Base-by-base conservation (phyloP, 2,113 vertebrate species). In the Menidia beryllina region DNA sequence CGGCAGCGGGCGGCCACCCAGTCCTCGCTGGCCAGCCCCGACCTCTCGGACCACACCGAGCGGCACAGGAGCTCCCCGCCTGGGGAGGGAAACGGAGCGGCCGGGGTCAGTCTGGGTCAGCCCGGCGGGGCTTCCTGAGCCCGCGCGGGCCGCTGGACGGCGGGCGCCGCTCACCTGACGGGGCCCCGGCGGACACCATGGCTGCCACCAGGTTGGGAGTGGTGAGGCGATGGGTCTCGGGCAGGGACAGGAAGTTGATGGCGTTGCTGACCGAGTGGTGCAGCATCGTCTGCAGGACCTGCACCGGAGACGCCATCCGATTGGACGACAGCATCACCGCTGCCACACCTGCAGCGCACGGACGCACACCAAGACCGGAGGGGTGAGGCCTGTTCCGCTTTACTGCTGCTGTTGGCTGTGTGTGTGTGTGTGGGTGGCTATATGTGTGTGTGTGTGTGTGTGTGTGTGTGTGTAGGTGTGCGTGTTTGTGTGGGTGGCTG, bases 11-110 rank as follows among this genome's bases (percentile, higher is more conserved):
- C 93, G 45, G 70, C 12, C 0, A 89, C 91, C 0, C n/a, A 79
- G 66, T 93, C 85, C 0, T 2, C 58, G 2, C 23, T 7, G 0
- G 49, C 36, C 12, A 68, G 84, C 6, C 87, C 93, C 0, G 95
- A 96, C 86, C 49, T 90, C 0, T 87, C 88, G 0, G 96, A 97
- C 96, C 97, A 97, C 89, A 95, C 94, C 0, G 95, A 95, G 60
- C 96, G 94, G 76, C 96, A 97, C 19, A 94, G 77, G 27, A 97
- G 92, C 73, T 83, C 91, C 60, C 75, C 77, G 0, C 76, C 95
- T 94, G 81, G 52, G 8, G 17, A 13, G 2, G 19, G 23, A 62
- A 23, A 24, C 24, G 11, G 9, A n/a, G n/a, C n/a, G n/a, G n/a
- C n/a, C n/a, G n/a, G n/a, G n/a, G n/a, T 1, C 30, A 26, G 11